Evolutionary conservation across 2,797 vertebrate species (phyloP), one percentile per base, ranked within the genome.

Genomic region (Lutjanus argentimaculatus): DNA sequence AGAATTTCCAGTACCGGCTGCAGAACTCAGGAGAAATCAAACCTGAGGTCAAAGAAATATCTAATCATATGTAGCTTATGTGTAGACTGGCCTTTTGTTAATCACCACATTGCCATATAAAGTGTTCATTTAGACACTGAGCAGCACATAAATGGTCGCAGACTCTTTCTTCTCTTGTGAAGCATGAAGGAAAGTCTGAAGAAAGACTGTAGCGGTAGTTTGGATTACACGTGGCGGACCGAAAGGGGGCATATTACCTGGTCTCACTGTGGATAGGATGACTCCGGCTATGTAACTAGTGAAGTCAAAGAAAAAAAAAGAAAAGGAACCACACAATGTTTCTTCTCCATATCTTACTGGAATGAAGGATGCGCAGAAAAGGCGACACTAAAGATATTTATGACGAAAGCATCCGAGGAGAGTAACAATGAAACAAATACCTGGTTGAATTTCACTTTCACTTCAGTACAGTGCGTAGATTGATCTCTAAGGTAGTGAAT

Each of bases 331-430:
- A 71, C 75, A 79, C 46, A 57, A 40, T 4, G 58, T 86, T 58
- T 56, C 76, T 56, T 73, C 56, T 86, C 55, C 45, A 22, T 62
- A 56, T 67, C 63, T 16, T 36, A 58, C 70, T 57, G 69, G 55
- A 77, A 66, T 84, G 82, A 82, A 76, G 82, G 76, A 67, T 63
- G 49, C 80, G 72, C 25, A 57, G 72, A 67, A 80, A 80, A 85
- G 51, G 66, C 65, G 68, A 86, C 75, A 79, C 87, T 88, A 80
- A 90, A 91, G 66, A 89, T 93, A 90, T 94, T 93, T 91, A 91
- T 91, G 83, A 91, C 10, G 46, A 72, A 77, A 71, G 2, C 2
- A 81, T 62, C 21, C 6, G 10, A 77, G 78, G 46, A 61, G 77
- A 63, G 68, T 66, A 84, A 74, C 77, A 63, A 53, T 25, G 69